Percentiles rank a stretch among this genome's conserved stretches.
Conservation (phyloP, 2,888 invertebrate genomes). For the Glaucopsyche alexis region DNA sequence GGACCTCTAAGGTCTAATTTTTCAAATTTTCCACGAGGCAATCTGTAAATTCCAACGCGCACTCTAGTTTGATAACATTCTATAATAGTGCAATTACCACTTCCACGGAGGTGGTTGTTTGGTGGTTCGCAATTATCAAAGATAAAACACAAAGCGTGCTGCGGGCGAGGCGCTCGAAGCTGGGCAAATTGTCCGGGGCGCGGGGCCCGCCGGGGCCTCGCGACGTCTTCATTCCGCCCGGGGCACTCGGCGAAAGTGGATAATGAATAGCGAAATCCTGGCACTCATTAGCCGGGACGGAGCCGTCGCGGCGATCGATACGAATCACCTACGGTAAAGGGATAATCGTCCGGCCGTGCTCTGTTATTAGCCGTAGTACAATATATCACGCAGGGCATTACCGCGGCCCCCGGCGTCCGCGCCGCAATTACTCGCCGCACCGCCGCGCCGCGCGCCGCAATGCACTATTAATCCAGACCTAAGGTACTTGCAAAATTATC, state of each 20-base stretch:
- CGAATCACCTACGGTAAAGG: conserved; percentile 75
- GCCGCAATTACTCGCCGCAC: conserved; percentile 67
- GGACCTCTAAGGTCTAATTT: background rate
- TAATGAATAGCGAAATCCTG: conserved; percentile 74
- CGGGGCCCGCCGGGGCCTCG: conserved; percentile 48
- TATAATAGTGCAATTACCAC: conserved; percentile 72
- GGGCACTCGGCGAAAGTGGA: conserved; percentile 72
- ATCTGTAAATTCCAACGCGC: background rate
- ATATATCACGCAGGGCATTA: conserved; percentile 76
- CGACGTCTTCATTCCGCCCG: conserved; percentile 74
- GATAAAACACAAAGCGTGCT: conserved; percentile 69
- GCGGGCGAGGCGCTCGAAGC: conserved; percentile 55
- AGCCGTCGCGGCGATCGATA: conserved; percentile 68
- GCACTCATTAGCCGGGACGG: conserved; percentile 74
- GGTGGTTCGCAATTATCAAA: conserved; percentile 69
- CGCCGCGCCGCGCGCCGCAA: conserved; percentile 50
- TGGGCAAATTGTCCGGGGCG: conserved; percentile 64
- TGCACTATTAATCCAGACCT: conserved; percentile 58
- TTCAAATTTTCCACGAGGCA: background rate
- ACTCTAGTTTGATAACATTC: background rate
- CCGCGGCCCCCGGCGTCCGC: conserved; percentile 71
- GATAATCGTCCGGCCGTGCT: conserved; percentile 69
- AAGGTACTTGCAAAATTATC: conserved; percentile 32
- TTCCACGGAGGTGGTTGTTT: conserved; percentile 60
- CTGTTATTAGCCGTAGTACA: conserved; percentile 76